phyloP scores from a whole-genome alignment of 2,797 vertebrate genomes.

The Champsocephalus gunnari region DNA sequence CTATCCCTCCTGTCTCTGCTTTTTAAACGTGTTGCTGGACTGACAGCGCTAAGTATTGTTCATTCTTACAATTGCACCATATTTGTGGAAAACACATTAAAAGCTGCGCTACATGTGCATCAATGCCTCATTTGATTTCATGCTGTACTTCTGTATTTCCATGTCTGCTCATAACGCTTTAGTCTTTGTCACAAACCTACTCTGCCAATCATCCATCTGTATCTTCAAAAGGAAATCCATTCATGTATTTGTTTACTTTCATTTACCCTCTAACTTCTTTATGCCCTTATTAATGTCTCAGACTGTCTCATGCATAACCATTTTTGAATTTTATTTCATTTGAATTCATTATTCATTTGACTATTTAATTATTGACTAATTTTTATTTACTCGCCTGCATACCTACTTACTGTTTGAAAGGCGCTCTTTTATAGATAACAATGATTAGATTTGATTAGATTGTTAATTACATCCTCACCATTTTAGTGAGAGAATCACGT shows the following conservation, averaged over 20 bases:
- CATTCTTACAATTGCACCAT: not conserved
- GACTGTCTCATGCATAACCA: conserved; percentile 14
- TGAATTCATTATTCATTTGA: conserved; percentile 29
- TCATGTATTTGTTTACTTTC: conserved; percentile 6
- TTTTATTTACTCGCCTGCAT: conserved; percentile 18
- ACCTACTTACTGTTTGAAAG: not conserved
- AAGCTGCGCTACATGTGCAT: not conserved
- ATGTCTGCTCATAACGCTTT: not conserved
- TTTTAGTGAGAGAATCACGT: not conserved
- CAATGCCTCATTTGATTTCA: not conserved
- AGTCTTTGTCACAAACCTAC: not conserved
- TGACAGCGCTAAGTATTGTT: not conserved
- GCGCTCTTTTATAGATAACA: conserved; percentile 1
- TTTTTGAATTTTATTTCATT: conserved; percentile 11
- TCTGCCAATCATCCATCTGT: not conserved
- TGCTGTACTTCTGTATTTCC: not conserved
- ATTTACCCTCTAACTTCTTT: not conserved
- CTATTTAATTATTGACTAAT: conserved; percentile 27
- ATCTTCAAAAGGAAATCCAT: not conserved
- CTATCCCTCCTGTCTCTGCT: conserved; percentile 10
- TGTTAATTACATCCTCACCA: not conserved
- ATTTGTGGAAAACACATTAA: too few relatives aligned
- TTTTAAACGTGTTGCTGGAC: conserved; percentile 14
- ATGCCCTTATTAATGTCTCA: conserved; percentile 3
- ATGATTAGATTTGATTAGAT: conserved; percentile 1